Evolutionary conservation across 2,113 vertebrate species (phyloP).

Genomic region (Nesoenas mayeri): DNA sequence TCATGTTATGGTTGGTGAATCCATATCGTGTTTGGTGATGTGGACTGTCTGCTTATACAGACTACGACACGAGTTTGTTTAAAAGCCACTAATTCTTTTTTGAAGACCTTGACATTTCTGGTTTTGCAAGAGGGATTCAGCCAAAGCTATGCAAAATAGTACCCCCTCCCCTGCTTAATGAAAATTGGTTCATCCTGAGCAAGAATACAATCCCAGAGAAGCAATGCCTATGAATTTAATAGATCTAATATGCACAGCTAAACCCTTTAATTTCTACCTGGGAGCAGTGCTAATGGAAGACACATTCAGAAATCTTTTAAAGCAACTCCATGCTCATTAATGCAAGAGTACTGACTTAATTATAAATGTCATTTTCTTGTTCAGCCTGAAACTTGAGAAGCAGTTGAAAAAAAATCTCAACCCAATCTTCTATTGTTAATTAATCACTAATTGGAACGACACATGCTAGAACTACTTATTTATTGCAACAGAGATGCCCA

Average conservation of each 20-base stretch:
- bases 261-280: neutral
- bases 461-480: neutral
- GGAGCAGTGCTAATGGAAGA: neutral
- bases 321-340: neutral
- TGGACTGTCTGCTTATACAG: neutral
- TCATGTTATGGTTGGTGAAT: accelerated
- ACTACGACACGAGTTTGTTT: neutral
- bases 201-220: neutral
- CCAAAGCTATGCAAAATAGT: neutral
- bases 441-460: neutral
- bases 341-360: neutral
- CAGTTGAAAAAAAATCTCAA: neutral
- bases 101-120: neutral
- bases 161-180: accelerated
- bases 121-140: neutral
- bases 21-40: neutral
- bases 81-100: neutral
- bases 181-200: neutral
- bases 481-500: neutral
- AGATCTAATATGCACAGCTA: accelerated
- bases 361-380: neutral
- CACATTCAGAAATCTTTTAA: neutral
- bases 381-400: neutral
- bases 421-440: neutral
- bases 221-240: neutral